Conservation (phyloP, 1,140 invertebrate species). For the Dreissena polymorpha region DNA sequence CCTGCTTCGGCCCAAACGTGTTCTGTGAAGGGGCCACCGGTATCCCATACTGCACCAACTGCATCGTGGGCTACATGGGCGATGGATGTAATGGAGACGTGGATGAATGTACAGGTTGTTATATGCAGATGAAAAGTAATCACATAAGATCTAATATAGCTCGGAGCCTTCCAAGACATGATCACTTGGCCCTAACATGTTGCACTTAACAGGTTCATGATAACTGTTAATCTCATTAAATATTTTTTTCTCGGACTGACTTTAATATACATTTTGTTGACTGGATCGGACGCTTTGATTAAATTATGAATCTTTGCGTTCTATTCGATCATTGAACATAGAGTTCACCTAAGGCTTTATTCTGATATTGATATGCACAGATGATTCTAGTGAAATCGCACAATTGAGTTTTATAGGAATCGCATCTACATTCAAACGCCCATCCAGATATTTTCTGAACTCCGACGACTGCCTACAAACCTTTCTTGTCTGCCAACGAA, state of each 20-base stretch:
- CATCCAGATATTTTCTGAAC: too few species aligned
- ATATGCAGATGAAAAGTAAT: too few species aligned
- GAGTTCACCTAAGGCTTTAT: too few species aligned
- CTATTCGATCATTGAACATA: too few species aligned
- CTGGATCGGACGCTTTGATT: not conserved
- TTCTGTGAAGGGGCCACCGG: conserved; percentile 42
- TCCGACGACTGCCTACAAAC: too few species aligned
- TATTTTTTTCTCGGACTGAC: not conserved
- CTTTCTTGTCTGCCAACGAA: too few species aligned
- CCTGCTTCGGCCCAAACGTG: conserved; percentile 21
- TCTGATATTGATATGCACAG: too few species aligned
- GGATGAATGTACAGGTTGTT: conserved; percentile 29
- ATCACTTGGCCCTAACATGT: not conserved
- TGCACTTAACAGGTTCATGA: not conserved
- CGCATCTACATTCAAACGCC: too few species aligned
- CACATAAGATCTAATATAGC: not conserved
- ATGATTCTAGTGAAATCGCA: too few species aligned
- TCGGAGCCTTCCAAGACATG: not conserved
- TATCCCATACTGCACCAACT: conserved; percentile 7
- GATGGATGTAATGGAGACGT: conserved; percentile 10
- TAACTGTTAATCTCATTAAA: not conserved
- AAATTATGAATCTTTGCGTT: too few species aligned
- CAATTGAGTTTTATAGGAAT: too few species aligned
- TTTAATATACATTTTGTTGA: not conserved
- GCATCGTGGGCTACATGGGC: conserved; percentile 25